A percentile compares a stretch with the other conserved stretches of the same genome.
These are phyloP conservation scores for Drosophila sechellia DNA, from an alignment of 1,140 invertebrate genomes.

Conservation along the genomic window DNA sequence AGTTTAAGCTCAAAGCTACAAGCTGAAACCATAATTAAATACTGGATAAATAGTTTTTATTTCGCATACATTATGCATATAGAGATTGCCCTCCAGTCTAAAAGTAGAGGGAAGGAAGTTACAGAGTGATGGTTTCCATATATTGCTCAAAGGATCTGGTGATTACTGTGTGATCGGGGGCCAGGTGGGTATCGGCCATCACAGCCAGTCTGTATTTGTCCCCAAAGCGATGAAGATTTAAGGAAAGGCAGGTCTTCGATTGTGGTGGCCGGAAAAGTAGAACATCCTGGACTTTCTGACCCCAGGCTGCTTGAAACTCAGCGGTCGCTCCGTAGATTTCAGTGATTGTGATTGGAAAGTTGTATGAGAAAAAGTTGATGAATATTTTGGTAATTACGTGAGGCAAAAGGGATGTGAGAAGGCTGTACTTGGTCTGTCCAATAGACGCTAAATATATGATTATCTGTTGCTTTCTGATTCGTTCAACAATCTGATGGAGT, in stretches of 20 bases:
- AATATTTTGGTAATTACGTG: slow-evolving; percentile 88
- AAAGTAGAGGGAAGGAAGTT: not conserved
- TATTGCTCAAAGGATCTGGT: slow-evolving; percentile 78
- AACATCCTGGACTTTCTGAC: slow-evolving; percentile 88
- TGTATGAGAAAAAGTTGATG: slow-evolving; percentile 89
- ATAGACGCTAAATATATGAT: slow-evolving; percentile 89
- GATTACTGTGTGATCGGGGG: slow-evolving; percentile 85
- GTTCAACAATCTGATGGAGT: slow-evolving; percentile 87
- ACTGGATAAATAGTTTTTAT: slow-evolving; percentile 38
- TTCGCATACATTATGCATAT: slow-evolving; percentile 15
- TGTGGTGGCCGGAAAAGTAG: slow-evolving; percentile 92
- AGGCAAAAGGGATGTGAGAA: slow-evolving; percentile 89
- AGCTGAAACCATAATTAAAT: not conserved
- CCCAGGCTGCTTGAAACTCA: slow-evolving; percentile 86
- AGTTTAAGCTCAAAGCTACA: no score
- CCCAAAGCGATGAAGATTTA: slow-evolving; percentile 90
- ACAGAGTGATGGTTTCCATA: slow-evolving; percentile 71
- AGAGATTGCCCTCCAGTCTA: not conserved
- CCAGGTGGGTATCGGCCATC: slow-evolving; percentile 90
- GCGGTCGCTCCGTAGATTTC: slow-evolving; percentile 86
- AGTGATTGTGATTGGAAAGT: slow-evolving; percentile 90
- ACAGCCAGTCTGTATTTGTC: slow-evolving; percentile 89
- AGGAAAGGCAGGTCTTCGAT: slow-evolving; percentile 91
- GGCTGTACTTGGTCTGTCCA: slow-evolving; percentile 88
- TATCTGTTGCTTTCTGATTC: slow-evolving; percentile 87